These are phyloP conservation scores for Neoaliturus tenellus DNA, from an alignment of 2,888 invertebrate genomes.

Conservation along the genomic window DNA sequence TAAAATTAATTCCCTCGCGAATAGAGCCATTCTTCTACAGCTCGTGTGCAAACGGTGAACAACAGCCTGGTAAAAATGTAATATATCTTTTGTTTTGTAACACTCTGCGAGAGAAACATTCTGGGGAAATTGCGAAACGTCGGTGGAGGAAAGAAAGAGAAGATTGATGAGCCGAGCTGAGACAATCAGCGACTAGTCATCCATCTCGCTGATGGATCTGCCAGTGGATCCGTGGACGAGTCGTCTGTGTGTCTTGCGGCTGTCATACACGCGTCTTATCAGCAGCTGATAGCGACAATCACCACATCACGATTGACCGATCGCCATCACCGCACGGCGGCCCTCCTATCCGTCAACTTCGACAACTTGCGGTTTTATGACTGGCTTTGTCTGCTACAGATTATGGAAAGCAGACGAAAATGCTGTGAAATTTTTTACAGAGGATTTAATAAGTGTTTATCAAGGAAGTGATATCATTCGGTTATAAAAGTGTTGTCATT, in stretches of 20 bases:
- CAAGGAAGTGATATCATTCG: too few species aligned
- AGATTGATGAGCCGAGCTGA: constrained; percentile 54
- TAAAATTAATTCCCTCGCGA: constrained; percentile 52
- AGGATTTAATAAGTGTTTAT: too few species aligned
- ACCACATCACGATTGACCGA: not conserved
- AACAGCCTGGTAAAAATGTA: constrained; percentile 53
- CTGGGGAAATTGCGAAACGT: constrained; percentile 51
- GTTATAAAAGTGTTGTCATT: too few species aligned
- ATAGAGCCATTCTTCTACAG: constrained; percentile 43
- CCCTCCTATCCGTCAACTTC: too few species aligned
- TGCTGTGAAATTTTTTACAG: too few species aligned
- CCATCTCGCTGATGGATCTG: constrained; percentile 54
- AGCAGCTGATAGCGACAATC: not conserved
- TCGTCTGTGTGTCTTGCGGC: constrained; percentile 1
- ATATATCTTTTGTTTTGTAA: constrained; percentile 56
- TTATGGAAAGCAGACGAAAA: too few species aligned
- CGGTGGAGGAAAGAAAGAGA: constrained; percentile 53
- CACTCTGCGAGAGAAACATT: constrained; percentile 37
- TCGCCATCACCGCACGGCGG: not conserved
- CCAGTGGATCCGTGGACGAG: not conserved
- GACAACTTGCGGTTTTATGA: too few species aligned
- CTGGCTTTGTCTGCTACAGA: too few species aligned
- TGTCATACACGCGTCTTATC: constrained; percentile 15
- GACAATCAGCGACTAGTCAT: constrained; percentile 53
- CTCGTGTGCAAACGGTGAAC: constrained; percentile 42